A percentile compares a stretch with the other conserved stretches of the same genome.
Conservation (phyloP, 2,888 invertebrate species). For the Stenotaenia linearis region DNA sequence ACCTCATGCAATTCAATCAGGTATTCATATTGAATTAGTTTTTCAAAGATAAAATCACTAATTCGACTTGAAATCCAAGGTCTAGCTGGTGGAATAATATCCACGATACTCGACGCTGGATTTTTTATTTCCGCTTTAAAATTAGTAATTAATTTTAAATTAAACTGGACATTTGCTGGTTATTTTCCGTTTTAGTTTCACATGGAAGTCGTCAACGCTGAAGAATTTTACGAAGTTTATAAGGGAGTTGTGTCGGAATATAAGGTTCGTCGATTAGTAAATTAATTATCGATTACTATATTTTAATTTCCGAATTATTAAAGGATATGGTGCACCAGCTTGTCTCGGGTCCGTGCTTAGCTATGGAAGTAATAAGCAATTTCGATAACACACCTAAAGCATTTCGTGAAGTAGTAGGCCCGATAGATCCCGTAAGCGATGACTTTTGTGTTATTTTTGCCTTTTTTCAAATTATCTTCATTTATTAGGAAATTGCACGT, state of each 20-base stretch:
- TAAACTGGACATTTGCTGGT: no score
- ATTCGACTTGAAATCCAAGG: no score
- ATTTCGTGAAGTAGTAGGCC: conserved; percentile 80
- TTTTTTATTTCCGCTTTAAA: conserved; percentile 74
- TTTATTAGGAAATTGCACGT: conserved; percentile 71
- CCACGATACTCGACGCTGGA: conserved; percentile 64
- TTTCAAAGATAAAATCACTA: background rate
- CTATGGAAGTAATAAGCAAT: conserved; percentile 62
- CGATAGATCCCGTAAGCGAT: conserved; percentile 73
- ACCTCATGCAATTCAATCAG: conserved; percentile 78
- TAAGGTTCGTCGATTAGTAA: no score
- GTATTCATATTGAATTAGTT: conserved; percentile 48
- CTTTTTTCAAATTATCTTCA: conserved; percentile 6
- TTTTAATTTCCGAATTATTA: no score
- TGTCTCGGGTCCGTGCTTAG: conserved; percentile 76
- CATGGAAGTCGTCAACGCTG: conserved; percentile 73
- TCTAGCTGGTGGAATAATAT: conserved; percentile 60
- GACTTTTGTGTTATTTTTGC: background rate
- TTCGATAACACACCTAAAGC: conserved; percentile 34
- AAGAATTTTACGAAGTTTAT: conserved; percentile 89
- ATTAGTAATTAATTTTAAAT: no score
- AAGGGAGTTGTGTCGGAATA: conserved; percentile 61
- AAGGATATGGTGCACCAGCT: conserved; percentile 75
- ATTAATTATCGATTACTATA: no score
- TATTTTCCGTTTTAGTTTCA: conserved; percentile 53